Percentiles rank a stretch among this genome's conserved stretches.
Conservation (phyloP, 2,797 vertebrate species). For the Paedocypris micromegethes region DNA sequence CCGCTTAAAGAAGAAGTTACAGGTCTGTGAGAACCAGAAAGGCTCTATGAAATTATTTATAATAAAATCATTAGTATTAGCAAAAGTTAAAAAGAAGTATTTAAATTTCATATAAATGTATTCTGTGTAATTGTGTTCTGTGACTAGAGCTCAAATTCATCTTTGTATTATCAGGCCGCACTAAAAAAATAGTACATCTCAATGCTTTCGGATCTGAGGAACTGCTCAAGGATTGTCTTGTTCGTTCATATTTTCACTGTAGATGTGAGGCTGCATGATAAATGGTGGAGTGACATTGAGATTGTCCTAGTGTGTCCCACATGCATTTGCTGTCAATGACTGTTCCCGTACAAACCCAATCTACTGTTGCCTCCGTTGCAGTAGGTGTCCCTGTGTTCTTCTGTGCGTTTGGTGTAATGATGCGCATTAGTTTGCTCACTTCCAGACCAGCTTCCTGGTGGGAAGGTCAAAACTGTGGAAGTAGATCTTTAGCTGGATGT, state of each 20-base stretch:
- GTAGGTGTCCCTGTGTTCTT: slow-evolving; percentile 5
- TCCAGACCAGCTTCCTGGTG: slow-evolving; percentile 15
- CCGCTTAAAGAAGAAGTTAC: too few species aligned
- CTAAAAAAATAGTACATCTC: too few species aligned
- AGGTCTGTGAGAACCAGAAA: too few species aligned
- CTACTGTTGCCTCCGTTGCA: slow-evolving; percentile 15
- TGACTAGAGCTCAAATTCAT: too few species aligned
- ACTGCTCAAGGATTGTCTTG: too few species aligned
- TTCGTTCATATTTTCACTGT: slow-evolving; percentile 22
- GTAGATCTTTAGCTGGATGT: slow-evolving; percentile 1
- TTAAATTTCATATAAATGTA: too few species aligned
- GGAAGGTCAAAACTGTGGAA: slow-evolving; percentile 16
- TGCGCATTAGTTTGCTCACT: slow-evolving; percentile 1
- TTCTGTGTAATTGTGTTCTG: too few species aligned
- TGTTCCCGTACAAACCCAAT: slow-evolving; percentile 9
- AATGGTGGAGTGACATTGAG: slow-evolving; percentile 55
- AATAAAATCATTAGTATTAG: too few species aligned
- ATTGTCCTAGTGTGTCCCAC: slow-evolving; percentile 45
- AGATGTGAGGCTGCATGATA: slow-evolving; percentile 48
- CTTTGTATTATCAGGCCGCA: too few species aligned
- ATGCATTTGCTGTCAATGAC: slow-evolving; percentile 24
- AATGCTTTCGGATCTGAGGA: too few species aligned
- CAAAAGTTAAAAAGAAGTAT: too few species aligned
- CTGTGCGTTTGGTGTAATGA: neutral
- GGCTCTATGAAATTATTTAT: too few species aligned